phyloP scores from a whole-genome alignment of 2,888 invertebrate genomes.

The Cryptocephalus primarius region DNA sequence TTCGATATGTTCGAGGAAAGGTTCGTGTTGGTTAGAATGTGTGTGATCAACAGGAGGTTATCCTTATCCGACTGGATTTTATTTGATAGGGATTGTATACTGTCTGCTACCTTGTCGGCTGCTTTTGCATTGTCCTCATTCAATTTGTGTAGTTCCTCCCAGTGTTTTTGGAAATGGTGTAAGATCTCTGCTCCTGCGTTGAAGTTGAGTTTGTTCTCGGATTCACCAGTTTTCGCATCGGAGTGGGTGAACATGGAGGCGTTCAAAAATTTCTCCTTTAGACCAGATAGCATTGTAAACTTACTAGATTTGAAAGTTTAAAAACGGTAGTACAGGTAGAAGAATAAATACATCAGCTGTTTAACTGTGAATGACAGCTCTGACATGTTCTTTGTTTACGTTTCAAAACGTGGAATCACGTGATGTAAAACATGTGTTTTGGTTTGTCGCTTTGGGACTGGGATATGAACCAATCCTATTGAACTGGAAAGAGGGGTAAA shows the following conservation, averaged over 20 bases:
- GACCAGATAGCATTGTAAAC: slow-evolving; percentile 20
- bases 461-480: too few species aligned
- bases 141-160: slow-evolving; percentile 57
- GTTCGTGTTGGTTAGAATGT: slow-evolving; percentile 25
- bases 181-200: slow-evolving; percentile 59
- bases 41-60: slow-evolving; percentile 25
- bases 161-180: slow-evolving; percentile 58
- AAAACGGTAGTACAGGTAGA: neutral
- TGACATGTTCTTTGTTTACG: too few species aligned
- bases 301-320: neutral
- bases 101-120: slow-evolving; percentile 43
- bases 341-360: neutral
- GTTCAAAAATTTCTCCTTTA: slow-evolving; percentile 24
- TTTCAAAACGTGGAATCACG: too few species aligned
- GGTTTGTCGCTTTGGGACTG: too few species aligned
- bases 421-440: too few species aligned
- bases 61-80: slow-evolving; percentile 24
- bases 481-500: too few species aligned
- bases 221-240: slow-evolving; percentile 10
- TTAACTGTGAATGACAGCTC: too few species aligned
- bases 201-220: slow-evolving; percentile 32
- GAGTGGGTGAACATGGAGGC: slow-evolving; percentile 19
- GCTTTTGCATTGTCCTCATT: slow-evolving; percentile 57
- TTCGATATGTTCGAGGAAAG: slow-evolving; percentile 38
- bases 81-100: slow-evolving; percentile 35